phyloP scores from a whole-genome alignment of 2,888 invertebrate genomes.

The Caenorhabditis drosophilae region DNA sequence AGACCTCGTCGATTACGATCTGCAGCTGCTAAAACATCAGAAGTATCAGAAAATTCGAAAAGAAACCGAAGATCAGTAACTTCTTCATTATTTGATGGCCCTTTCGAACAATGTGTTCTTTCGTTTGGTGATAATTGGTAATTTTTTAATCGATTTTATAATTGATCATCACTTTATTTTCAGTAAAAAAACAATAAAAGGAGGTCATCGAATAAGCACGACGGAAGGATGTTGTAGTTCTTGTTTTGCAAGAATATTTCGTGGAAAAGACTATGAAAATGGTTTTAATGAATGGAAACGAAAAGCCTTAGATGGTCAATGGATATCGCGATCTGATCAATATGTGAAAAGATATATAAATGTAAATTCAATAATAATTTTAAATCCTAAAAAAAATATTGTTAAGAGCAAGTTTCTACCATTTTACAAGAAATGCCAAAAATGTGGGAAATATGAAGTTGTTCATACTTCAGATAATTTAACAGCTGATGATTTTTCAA shows the following conservation, averaged over 20 bases:
- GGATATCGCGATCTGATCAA: constrained; percentile 6
- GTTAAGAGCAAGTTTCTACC: constrained; percentile 26
- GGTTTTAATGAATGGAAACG: constrained; percentile 17
- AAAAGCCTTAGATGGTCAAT: constrained; percentile 21
- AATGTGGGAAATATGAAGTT: constrained; percentile 20
- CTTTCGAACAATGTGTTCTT: constrained; percentile 13
- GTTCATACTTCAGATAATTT: neutral
- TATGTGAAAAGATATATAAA: constrained; percentile 29
- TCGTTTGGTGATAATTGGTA: constrained; percentile 7
- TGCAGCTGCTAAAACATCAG: neutral
- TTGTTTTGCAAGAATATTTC: constrained; percentile 19
- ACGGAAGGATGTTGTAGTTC: constrained; percentile 19
- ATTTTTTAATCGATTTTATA: too few species aligned
- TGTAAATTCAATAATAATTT: constrained; percentile 8
- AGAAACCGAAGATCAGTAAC: neutral
- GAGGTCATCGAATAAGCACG: constrained; percentile 12
- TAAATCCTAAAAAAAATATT: neutral
- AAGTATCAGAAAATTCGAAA: neutral
- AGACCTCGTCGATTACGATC: neutral
- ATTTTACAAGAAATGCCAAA: constrained; percentile 19
- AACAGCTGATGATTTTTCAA: constrained; percentile 4
- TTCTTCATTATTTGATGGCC: neutral
- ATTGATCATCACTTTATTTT: too few species aligned
- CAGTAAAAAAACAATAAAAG: constrained; percentile 4
- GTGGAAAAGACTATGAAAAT: constrained; percentile 15